These are phyloP conservation scores for Quadroppia sp. DNA, from an alignment of 2,888 invertebrate genomes.

Conservation along the genomic window DNA sequence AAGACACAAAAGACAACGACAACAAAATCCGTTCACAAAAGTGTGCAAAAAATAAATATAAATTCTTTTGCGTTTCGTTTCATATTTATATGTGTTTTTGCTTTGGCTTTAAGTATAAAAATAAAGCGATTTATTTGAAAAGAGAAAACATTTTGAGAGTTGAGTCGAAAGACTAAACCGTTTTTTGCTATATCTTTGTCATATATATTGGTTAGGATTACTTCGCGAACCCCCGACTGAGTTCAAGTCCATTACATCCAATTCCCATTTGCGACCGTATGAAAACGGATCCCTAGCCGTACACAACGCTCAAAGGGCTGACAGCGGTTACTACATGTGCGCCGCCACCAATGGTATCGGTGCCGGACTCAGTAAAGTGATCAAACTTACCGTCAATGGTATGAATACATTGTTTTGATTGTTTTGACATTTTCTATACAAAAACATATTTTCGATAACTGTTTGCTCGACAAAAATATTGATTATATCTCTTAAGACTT, in stretches of 20 bases:
- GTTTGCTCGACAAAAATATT: background rate
- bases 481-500: background rate
- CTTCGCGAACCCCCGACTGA: constrained; percentile 44
- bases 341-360: constrained; percentile 48
- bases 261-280: constrained; percentile 48
- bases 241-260: constrained; percentile 48
- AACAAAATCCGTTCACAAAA: background rate
- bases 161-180: constrained; percentile 16
- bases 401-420: constrained; percentile 37
- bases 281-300: constrained; percentile 49
- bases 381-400: constrained; percentile 48
- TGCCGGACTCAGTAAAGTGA: constrained; percentile 48
- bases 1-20: background rate
- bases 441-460: background rate
- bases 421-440: background rate
- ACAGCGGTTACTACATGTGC: constrained; percentile 48
- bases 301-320: constrained; percentile 47
- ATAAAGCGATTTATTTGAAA: background rate
- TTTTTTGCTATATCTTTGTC: constrained; percentile 26
- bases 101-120: background rate
- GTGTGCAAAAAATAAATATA: background rate
- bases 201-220: constrained; percentile 36
- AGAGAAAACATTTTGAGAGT: background rate
- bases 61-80: background rate
- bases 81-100: constrained; percentile 6